Evolutionary conservation across 1,140 invertebrate genomes (phyloP).

Genomic region (Fopius arisanus): DNA sequence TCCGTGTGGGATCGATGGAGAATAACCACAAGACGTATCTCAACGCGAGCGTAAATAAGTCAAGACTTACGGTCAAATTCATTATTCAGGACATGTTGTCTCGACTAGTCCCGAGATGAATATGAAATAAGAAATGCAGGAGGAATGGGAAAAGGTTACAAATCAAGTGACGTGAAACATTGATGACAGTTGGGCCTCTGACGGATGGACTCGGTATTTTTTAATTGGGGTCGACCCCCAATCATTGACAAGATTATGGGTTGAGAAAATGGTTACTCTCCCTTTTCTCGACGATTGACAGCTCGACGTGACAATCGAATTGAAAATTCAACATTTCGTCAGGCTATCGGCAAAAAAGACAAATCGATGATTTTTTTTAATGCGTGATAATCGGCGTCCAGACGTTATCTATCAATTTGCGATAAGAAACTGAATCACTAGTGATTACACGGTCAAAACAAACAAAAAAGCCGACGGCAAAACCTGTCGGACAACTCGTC

Average conservation of each 20-base stretch:
- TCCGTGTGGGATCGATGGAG: not conserved
- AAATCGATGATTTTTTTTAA: not conserved
- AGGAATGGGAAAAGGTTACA: not conserved
- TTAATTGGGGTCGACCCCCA: not conserved
- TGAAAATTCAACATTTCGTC: no score
- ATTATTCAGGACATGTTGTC: not conserved
- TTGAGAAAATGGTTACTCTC: not conserved
- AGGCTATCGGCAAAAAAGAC: no score
- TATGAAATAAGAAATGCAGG: not conserved
- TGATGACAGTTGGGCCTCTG: not conserved
- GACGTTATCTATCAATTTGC: not conserved
- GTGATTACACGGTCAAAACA: not conserved
- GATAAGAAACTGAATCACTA: not conserved
- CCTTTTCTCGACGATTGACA: not conserved
- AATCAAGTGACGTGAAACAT: not conserved
- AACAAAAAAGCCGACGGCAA: not conserved
- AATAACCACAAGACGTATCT: not conserved
- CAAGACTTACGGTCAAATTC: constrained; percentile 3
- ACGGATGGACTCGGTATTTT: not conserved
- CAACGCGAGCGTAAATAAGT: not conserved
- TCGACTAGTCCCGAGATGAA: not conserved
- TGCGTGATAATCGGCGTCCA: not conserved
- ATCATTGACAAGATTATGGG: not conserved
- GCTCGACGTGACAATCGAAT: not conserved
- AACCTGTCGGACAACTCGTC: no score